Conservation (phyloP, 1,140 invertebrate genomes). For the Bombus polaris region DNA sequence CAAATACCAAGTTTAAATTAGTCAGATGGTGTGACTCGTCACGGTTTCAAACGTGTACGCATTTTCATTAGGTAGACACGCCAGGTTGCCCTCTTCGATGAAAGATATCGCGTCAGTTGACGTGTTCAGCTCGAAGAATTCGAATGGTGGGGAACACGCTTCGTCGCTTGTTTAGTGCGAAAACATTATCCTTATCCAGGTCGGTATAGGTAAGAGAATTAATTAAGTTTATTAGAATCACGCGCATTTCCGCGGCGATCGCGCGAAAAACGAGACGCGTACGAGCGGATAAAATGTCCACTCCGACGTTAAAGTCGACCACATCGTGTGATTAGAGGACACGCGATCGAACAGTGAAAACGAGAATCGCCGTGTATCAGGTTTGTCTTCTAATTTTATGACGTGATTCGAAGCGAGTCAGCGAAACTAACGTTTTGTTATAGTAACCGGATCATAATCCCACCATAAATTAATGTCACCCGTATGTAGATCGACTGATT, state of each 20-base stretch:
- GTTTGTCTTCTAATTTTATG: not conserved
- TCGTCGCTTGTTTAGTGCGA: not conserved
- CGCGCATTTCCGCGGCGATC: not conserved
- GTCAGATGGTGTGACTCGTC: slow-evolving; percentile 32
- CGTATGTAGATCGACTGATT: not conserved
- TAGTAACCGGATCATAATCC: not conserved
- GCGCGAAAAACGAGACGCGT: slow-evolving; percentile 10
- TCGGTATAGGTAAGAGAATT: not conserved
- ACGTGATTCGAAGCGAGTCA: not conserved
- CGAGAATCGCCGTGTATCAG: not conserved
- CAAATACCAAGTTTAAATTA: slow-evolving; percentile 17
- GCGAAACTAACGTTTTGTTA: not conserved
- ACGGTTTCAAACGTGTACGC: slow-evolving; percentile 26
- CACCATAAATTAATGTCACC: not conserved
- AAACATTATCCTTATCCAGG: not conserved
- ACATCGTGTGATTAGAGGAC: not conserved
- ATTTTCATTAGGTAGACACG: slow-evolving; percentile 38
- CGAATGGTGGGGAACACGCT: not conserved
- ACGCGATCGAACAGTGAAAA: slow-evolving; percentile 18
- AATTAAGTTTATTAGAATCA: not conserved
- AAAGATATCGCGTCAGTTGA: slow-evolving; percentile 36
- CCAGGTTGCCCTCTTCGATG: slow-evolving; percentile 26
- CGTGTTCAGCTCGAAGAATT: slow-evolving; percentile 28
- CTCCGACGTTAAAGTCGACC: too few species aligned
- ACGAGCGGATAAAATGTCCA: not conserved